These are phyloP conservation scores for Diachasma alloeum DNA, from an alignment of 1,140 invertebrate species.

Conservation along the genomic window DNA sequence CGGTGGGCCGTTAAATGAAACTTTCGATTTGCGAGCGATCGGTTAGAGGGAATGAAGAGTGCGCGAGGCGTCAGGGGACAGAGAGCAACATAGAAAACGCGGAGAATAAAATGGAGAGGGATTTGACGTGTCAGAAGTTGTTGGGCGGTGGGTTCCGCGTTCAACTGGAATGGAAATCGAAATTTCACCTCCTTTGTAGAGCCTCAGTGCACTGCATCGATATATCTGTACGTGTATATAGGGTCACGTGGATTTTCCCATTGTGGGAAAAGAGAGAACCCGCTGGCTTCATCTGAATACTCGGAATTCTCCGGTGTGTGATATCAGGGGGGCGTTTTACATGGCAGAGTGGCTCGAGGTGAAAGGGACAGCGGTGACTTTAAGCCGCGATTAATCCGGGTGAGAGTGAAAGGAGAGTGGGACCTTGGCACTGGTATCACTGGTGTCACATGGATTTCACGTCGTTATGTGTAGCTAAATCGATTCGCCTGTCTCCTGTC, in stretches of 20 bases:
- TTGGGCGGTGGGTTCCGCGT: not conserved
- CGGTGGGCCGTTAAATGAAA: slow-evolving; percentile 31
- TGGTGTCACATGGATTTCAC: slow-evolving; percentile 8
- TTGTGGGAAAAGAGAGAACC: not conserved
- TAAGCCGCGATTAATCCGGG: slow-evolving; percentile 21
- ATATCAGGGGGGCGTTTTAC: not conserved
- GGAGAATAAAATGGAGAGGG: slow-evolving; percentile 15
- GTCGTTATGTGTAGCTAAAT: not conserved
- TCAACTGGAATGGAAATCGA: slow-evolving; percentile 24
- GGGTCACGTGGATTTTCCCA: not conserved
- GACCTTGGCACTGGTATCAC: slow-evolving; percentile 19
- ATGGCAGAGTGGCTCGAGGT: not conserved
- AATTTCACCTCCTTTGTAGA: not conserved
- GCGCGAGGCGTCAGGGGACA: not conserved
- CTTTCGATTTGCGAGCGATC: slow-evolving; percentile 19
- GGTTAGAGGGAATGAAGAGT: slow-evolving; percentile 17
- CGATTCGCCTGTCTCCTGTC: not conserved
- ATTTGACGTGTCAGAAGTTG: slow-evolving; percentile 27
- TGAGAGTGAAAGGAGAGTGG: slow-evolving; percentile 16
- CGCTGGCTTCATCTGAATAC: slow-evolving; percentile 10
- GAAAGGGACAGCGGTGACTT: slow-evolving; percentile 16
- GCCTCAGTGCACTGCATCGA: not conserved
- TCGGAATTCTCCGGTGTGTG: not conserved
- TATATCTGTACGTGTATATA: not conserved
- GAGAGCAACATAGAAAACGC: not conserved